A percentile compares a stretch with the other conserved stretches of the same genome.
Conservation (phyloP, 1,140 invertebrate species). For the Heliconius melpomene region DNA sequence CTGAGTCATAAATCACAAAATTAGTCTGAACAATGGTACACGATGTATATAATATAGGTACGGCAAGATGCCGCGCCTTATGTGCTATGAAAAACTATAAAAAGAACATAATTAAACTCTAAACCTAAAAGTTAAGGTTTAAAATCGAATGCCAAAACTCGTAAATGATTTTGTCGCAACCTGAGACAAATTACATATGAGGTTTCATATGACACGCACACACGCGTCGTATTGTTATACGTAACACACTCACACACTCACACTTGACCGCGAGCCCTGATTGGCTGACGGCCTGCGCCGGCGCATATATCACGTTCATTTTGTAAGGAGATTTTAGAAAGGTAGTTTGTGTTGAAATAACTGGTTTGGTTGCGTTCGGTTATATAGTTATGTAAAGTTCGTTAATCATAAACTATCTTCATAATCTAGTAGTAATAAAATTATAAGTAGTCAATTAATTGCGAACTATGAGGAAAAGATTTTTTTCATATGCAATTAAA, state of each 20-base stretch:
- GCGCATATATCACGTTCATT: constrained; percentile 68
- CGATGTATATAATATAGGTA: constrained; percentile 39
- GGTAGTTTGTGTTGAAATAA: constrained; percentile 60
- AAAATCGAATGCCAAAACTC: constrained; percentile 37
- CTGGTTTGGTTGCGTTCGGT: constrained; percentile 50
- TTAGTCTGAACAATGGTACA: constrained; percentile 38
- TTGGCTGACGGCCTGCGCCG: constrained; percentile 53
- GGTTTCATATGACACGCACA: constrained; percentile 57
- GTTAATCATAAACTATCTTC: constrained; percentile 42
- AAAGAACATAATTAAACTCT: constrained; percentile 17
- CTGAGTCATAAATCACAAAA: constrained; percentile 46
- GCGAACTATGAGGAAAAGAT: constrained; percentile 22
- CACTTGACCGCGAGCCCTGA: constrained; percentile 27
- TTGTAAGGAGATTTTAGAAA: constrained; percentile 78
- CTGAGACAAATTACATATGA: constrained; percentile 55
- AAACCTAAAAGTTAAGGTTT: constrained; percentile 36
- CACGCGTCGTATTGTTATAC: constrained; percentile 37
- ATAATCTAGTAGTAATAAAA: constrained; percentile 45
- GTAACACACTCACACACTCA: constrained; percentile 46
- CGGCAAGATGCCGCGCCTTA: constrained; percentile 46
- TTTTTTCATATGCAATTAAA: constrained; percentile 19
- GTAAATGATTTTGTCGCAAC: constrained; percentile 45
- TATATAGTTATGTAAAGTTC: constrained; percentile 51
- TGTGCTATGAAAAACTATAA: constrained; percentile 39
- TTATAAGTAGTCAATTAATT: constrained; percentile 27